Conservation (phyloP, 2,888 invertebrate genomes). For the Chironomus tentans region DNA sequence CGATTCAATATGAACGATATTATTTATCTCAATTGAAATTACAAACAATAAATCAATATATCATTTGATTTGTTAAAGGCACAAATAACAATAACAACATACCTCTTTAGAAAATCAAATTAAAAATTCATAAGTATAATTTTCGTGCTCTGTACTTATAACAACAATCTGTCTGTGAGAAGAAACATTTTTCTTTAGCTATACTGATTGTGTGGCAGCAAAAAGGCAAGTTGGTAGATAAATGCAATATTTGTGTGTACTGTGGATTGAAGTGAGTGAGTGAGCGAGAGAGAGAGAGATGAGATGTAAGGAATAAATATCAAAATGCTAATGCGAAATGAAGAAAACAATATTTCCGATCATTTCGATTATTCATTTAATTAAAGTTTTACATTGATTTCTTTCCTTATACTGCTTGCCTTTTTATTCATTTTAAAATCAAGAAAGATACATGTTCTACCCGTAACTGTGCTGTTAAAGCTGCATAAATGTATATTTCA, state of each 20-base stretch:
- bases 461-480: background rate
- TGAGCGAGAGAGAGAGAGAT: background rate
- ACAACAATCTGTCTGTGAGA: constrained; percentile 15
- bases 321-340: constrained; percentile 15
- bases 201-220: too few species aligned
- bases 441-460: too few species aligned
- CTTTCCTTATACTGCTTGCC: background rate
- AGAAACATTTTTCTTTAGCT: background rate
- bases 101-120: constrained; percentile 4
- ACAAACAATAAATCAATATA: constrained; percentile 27
- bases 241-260: too few species aligned
- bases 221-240: too few species aligned
- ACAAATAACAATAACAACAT: constrained; percentile 17
- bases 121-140: constrained; percentile 21
- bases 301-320: background rate
- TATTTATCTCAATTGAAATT: constrained; percentile 19
- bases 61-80: constrained; percentile 23
- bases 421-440: background rate
- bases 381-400: constrained; percentile 26
- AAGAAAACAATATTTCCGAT: constrained; percentile 17
- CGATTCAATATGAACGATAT: constrained; percentile 11
- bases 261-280: background rate
- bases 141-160: constrained; percentile 8
- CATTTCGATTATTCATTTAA: constrained; percentile 26
- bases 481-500: background rate